phyloP scores from a whole-genome alignment of 1,140 invertebrate genomes.

The Protaetia brevitarsis region DNA sequence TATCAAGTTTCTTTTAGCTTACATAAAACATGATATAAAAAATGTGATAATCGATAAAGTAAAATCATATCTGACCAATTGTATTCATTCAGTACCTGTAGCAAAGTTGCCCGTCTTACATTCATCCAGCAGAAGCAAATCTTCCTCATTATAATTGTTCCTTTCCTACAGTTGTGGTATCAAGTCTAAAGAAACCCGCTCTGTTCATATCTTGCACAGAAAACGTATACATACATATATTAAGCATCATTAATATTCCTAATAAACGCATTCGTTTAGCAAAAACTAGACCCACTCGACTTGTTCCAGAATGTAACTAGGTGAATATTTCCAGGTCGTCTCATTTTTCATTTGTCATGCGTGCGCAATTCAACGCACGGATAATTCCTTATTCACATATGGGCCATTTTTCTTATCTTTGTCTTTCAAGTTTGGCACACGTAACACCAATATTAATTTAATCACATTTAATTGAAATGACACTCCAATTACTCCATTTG shows the following conservation, averaged over 20 bases:
- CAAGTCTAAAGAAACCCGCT: no score
- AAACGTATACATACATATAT: background rate
- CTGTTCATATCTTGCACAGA: background rate
- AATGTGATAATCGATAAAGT: no score
- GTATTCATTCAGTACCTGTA: no score
- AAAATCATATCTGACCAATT: no score
- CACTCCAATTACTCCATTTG: background rate
- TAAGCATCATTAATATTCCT: background rate
- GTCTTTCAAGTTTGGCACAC: background rate
- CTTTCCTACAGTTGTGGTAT: no score
- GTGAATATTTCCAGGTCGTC: background rate
- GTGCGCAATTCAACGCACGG: background rate
- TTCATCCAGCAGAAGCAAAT: no score
- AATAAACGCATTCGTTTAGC: background rate
- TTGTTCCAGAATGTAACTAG: slow-evolving; percentile 1
- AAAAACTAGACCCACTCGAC: background rate
- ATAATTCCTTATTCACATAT: background rate
- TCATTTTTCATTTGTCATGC: background rate
- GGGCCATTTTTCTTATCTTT: background rate
- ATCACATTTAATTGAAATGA: background rate
- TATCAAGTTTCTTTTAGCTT: no score
- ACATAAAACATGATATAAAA: no score
- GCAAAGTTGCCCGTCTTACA: no score
- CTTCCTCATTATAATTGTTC: no score
- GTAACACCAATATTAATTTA: background rate